Evolutionary conservation across 2,797 vertebrate genomes (phyloP), one percentile per base, ranked within the genome.

Genomic region (Pterois miles): DNA sequence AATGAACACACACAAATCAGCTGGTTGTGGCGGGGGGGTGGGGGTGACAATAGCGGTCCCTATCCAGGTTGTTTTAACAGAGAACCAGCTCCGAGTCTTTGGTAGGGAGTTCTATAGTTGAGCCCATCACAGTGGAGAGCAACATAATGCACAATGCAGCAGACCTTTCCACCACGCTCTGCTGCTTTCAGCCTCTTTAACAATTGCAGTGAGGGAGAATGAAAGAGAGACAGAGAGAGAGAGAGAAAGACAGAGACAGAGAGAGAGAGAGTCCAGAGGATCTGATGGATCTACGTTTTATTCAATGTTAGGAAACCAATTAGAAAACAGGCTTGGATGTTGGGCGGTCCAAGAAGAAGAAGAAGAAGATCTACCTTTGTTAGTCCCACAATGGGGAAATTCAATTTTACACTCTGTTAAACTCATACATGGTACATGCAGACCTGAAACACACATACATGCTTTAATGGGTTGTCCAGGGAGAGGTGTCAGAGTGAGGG

Each of bases 91-190:
- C 60, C 78, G 57, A 86, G 90, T 83, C 67, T 74, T 84, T 88
- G 83, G 91, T 88, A 18, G 89, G 80, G 71, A 74, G 76, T 89
- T 90, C 91, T 33, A 87, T 85, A 65, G 84, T 82, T 72, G 78
- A 85, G 69, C 76, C 82, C 83, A 75, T 80, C 65, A 81, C 60
- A 53, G 83, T 10, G 46, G 27, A 60, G 46, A 81, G 91, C 90
- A 92, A 93, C 88, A 48, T 56, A 63, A 70, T 2, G 13, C 60
- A 92, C 90, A 93, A 94, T 69, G 78, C 88, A 86, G 89, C 78
- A 71, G 94, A 96, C 50, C 73, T 92, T 96, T 96, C 94, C 92
- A 95, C 93, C 83, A 80, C 33, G 66, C 90, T 94, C 93, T 94
- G 89, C 81, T 92, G 94, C 86, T 91, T 95, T 95, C 88, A 85